These are phyloP conservation scores for Agonopterix alstromeriana DNA, from an alignment of 2,888 invertebrate species.

Conservation along the genomic window DNA sequence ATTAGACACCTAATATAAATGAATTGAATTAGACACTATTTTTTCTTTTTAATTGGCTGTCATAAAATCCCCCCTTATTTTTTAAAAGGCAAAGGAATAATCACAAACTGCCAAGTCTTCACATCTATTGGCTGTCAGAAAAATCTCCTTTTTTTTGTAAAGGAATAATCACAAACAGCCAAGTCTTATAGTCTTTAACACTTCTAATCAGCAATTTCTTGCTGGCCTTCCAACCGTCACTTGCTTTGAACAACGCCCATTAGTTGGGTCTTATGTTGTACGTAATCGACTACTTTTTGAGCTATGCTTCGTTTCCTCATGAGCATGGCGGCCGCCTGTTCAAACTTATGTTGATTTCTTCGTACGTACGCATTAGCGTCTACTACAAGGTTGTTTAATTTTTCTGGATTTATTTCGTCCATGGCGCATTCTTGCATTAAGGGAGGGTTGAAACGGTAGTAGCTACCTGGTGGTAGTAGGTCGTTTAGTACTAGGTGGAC, in stretches of 20 bases:
- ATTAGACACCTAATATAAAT: no score
- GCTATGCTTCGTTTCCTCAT: constrained; percentile 29
- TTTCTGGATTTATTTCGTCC: constrained; percentile 86
- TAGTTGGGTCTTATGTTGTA: constrained; percentile 16
- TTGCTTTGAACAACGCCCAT: constrained; percentile 17
- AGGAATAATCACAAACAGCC: no score
- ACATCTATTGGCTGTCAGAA: no score
- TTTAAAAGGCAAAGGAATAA: no score
- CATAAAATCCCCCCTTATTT: no score
- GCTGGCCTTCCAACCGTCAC: constrained; percentile 20
- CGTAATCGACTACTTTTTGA: constrained; percentile 35
- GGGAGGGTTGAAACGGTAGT: constrained; percentile 93
- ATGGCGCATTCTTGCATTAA: constrained; percentile 86
- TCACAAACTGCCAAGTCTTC: no score
- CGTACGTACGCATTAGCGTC: constrained; percentile 89
- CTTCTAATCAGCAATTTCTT: background rate
- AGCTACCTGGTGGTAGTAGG: constrained; percentile 82
- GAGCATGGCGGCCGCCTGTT: constrained; percentile 72
- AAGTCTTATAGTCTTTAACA: background rate
- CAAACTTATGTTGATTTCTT: constrained; percentile 87
- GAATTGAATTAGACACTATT: no score
- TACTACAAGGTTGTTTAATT: constrained; percentile 81
- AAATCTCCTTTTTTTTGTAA: no score
- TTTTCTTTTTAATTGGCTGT: no score
- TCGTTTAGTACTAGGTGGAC: constrained; percentile 87